Evolutionary conservation across 1,140 invertebrate genomes (phyloP), one percentile per base, ranked within the genome.

Genomic region (Cotesia chilonis): DNA sequence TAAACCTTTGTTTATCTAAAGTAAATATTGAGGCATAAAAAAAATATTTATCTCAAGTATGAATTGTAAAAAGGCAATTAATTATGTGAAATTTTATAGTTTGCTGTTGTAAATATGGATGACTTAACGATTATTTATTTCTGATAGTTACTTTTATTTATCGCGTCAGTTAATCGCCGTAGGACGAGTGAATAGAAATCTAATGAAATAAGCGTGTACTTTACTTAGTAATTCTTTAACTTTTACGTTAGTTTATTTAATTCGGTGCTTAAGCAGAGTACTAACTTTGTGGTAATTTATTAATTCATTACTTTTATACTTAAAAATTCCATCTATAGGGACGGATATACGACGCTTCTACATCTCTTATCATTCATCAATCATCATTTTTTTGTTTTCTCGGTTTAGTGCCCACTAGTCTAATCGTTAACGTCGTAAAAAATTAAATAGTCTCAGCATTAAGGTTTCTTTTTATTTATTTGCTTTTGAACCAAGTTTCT

Each of bases 141-240:
- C 55, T 69, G 6, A 14, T 36, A 36, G n/a, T 37, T 51, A 36
- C 0, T 61, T 35, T 76, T 75, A 78, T 75, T 72, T 64, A 74
- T 73, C 65, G 76, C 72, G 63, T 75, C 72, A 74, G 63, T 72
- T 54, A 71, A 77, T 77, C 70, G 73, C 73, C 75, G 74, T 57
- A 71, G 70, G 77, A 80, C 75, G 68, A 73, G 75, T 79, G 80
- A 80, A 79, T 82, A 84, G 78, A 85, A 83, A 84, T 81, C 81
- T 77, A 83, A 84, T 82, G 80, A 80, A 79, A 83, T 85, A 83
- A 85, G 83, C 84, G 82, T 85, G 83, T 81, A 81, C 83, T 83
- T 70, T 47, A 51, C 80, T 84, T 83, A 82, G 77, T 84, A 78
- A 75, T 81, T 81, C 76, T 68, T 4, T 10, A 2, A 14, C 36